Conservation (phyloP, 2,797 vertebrate genomes). For the Sebastiscus tertius region DNA sequence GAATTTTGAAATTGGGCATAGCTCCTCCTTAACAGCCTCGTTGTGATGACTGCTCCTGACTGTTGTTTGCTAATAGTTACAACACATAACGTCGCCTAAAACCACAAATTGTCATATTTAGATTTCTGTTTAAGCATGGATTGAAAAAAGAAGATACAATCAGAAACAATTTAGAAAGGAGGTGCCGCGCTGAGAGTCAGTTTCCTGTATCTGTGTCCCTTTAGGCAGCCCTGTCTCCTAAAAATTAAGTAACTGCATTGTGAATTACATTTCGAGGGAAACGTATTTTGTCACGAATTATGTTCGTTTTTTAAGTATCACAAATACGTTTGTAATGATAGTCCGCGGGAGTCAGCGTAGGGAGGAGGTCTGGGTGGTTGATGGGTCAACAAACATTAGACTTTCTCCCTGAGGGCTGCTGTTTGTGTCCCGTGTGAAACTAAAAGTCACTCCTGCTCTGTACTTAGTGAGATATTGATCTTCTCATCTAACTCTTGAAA, state of each 20-base stretch:
- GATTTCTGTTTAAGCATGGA: neutral
- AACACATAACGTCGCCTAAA: neutral
- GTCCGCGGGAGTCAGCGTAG: rapidly evolving
- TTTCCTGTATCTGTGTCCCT: too few species aligned
- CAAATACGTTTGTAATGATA: too few species aligned
- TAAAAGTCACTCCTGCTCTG: neutral
- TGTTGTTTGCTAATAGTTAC: neutral
- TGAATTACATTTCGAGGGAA: too few species aligned
- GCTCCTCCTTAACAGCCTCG: too few species aligned
- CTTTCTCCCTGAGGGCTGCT: rapidly evolving
- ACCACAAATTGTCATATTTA: neutral
- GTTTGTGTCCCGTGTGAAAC: too few species aligned
- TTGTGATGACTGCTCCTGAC: neutral
- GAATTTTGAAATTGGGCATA: too few species aligned
- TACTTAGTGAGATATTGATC: neutral
- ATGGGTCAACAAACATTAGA: too few species aligned
- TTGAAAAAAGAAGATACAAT: neutral
- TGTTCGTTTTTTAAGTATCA: too few species aligned
- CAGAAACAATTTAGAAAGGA: neutral
- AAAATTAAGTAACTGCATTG: too few species aligned
- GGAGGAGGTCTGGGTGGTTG: rapidly evolving
- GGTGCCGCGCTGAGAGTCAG: neutral
- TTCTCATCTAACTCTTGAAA: neutral
- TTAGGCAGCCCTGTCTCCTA: too few species aligned
- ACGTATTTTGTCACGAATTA: rapidly evolving